A percentile compares a stretch with the other conserved stretches of the same genome.
Conservation (phyloP, 2,113 vertebrate species). For the Setophaga coronata region DNA sequence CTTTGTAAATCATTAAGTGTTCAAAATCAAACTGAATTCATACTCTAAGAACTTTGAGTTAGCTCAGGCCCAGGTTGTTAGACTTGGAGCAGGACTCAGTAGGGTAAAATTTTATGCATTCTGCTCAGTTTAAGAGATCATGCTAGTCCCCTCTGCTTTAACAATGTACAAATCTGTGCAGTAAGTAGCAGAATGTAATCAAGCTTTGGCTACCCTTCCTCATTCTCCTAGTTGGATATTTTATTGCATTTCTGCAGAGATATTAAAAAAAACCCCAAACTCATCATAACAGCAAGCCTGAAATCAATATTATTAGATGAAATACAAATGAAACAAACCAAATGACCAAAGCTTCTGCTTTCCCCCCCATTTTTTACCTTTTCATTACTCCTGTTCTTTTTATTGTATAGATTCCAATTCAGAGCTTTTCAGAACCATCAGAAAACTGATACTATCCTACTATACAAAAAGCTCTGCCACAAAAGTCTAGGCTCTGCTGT, state of each 20-base stretch:
- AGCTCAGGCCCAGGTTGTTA: not conserved
- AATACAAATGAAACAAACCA: not conserved
- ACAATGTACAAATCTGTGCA: not conserved
- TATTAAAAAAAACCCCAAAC: not conserved
- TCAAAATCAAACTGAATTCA: not conserved
- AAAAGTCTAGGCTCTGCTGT: not conserved
- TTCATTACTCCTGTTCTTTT: not conserved
- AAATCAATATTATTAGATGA: not conserved
- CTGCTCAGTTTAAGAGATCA: not conserved
- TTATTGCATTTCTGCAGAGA: not conserved
- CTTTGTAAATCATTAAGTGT: not conserved
- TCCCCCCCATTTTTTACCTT: rapidly evolving
- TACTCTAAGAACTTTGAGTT: not conserved
- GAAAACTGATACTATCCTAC: not conserved
- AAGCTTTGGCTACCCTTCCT: not conserved
- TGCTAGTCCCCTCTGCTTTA: not conserved
- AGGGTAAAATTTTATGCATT: not conserved
- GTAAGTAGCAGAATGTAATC: not conserved
- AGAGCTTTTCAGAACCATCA: not conserved
- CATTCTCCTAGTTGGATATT: not conserved
- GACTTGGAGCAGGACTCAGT: not conserved
- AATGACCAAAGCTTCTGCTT: not conserved
- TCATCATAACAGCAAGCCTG: not conserved
- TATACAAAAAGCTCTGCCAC: not conserved
- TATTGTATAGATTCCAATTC: not conserved